Percentiles rank a stretch among this genome's conserved stretches.
Conservation (phyloP, 2,113 vertebrate genomes). For the Sinocyclocheilus anshuiensis region DNA sequence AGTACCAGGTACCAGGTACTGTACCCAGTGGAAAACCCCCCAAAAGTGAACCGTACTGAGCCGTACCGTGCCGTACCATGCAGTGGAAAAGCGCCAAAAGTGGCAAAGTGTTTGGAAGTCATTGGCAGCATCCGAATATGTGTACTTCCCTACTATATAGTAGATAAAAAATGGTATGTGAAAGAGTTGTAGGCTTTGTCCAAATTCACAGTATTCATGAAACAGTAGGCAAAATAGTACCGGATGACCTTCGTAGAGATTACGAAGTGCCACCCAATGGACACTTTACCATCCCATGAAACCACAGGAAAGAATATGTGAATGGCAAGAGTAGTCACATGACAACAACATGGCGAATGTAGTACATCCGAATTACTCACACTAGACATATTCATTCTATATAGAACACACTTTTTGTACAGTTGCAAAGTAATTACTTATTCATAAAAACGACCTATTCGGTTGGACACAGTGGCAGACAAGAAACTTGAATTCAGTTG, state of each 20-base stretch:
- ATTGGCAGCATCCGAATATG: not conserved
- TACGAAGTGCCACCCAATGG: not conserved
- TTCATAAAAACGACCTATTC: not conserved
- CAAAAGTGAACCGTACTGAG: too few species aligned
- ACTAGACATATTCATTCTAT: not conserved
- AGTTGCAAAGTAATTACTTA: not conserved
- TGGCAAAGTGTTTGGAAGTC: not conserved
- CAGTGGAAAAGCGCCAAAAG: too few species aligned
- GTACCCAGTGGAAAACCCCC: too few species aligned
- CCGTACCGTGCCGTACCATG: too few species aligned
- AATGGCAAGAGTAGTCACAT: not conserved
- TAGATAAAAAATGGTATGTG: not conserved
- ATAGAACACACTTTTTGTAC: not conserved
- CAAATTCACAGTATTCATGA: not conserved
- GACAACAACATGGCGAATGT: not conserved
- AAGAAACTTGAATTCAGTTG: not conserved
- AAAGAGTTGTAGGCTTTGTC: not conserved
- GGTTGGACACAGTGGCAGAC: not conserved
- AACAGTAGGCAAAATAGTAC: not conserved
- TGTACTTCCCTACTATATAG: not conserved
- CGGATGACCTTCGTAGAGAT: not conserved
- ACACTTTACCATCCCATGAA: not conserved
- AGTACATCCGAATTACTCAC: not conserved
- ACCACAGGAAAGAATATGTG: not conserved
- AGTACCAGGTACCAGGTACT: too few species aligned